phyloP scores from a whole-genome alignment of 2,888 invertebrate species.

The Eupeodes latifasciatus region DNA sequence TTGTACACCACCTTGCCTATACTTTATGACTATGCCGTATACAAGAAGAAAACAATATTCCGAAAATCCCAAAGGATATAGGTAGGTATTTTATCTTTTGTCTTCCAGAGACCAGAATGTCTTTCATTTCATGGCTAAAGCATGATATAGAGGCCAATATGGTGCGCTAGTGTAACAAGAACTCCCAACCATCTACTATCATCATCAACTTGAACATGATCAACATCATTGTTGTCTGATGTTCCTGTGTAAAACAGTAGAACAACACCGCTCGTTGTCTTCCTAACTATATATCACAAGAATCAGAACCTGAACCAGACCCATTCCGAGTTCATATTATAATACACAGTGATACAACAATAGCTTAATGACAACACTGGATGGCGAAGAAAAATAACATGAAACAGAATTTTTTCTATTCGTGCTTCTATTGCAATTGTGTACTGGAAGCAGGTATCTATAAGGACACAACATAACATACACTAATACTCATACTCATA shows the following conservation, averaged over 20 bases:
- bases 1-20: background rate
- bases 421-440: conserved; percentile 34
- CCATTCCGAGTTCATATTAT: background rate
- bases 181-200: conserved; percentile 1
- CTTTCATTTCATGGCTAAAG: conserved; percentile 10
- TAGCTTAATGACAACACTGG: conserved; percentile 51
- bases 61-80: conserved; percentile 22
- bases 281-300: too few relatives aligned
- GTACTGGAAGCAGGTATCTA: conserved; percentile 29
- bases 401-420: conserved; percentile 31
- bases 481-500: background rate
- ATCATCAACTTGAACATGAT: conserved; percentile 34
- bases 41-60: conserved; percentile 18
- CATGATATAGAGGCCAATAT: background rate
- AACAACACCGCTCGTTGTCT: background rate
- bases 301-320: background rate
- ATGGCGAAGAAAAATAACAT: conserved; percentile 33
- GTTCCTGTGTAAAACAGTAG: conserved; percentile 4
- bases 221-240: conserved; percentile 28
- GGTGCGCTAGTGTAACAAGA: background rate
- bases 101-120: conserved; percentile 9
- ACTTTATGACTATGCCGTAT: background rate
- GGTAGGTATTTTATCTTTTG: conserved; percentile 13
- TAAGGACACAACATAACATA: background rate
- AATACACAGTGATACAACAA: conserved; percentile 35